These are phyloP conservation scores for Oreotrochilus melanogaster DNA, from an alignment of 2,113 vertebrate species.

Conservation along the genomic window DNA sequence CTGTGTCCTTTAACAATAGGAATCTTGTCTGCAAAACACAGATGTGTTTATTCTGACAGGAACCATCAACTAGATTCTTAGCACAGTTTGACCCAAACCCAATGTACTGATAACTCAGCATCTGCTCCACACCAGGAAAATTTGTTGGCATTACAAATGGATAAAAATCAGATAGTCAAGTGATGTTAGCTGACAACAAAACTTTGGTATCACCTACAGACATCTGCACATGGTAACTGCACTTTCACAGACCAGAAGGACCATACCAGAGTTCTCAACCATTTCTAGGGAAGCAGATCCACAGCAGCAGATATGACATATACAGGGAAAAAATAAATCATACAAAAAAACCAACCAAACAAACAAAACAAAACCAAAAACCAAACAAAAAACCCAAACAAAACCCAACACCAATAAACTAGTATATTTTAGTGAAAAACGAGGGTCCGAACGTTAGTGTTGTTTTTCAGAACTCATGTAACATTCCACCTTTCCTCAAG, in stretches of 20 bases:
- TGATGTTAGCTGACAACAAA: not conserved
- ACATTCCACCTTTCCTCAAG: not conserved
- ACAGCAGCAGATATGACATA: not conserved
- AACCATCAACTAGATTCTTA: not conserved
- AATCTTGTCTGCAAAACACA: not conserved
- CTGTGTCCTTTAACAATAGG: not conserved
- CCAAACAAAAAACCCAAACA: rapidly evolving
- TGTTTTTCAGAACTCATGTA: not conserved
- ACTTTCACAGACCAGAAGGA: not conserved
- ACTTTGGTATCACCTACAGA: not conserved
- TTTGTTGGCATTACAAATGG: rapidly evolving
- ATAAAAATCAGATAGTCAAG: not conserved
- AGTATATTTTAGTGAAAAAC: not conserved
- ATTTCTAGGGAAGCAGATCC: not conserved
- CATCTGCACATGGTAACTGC: rapidly evolving
- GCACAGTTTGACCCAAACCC: not conserved
- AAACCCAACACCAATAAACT: not conserved
- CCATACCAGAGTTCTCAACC: not conserved
- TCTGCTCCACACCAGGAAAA: not conserved
- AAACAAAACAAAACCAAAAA: too few species aligned
- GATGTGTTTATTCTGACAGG: not conserved
- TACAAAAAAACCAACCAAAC: too few species aligned
- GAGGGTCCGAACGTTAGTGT: not conserved
- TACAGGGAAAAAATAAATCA: not conserved
- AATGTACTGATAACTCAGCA: rapidly evolving